These are phyloP conservation scores for Lophotis ruficrista DNA, from an alignment of 2,113 vertebrate species.

Conservation along the genomic window DNA sequence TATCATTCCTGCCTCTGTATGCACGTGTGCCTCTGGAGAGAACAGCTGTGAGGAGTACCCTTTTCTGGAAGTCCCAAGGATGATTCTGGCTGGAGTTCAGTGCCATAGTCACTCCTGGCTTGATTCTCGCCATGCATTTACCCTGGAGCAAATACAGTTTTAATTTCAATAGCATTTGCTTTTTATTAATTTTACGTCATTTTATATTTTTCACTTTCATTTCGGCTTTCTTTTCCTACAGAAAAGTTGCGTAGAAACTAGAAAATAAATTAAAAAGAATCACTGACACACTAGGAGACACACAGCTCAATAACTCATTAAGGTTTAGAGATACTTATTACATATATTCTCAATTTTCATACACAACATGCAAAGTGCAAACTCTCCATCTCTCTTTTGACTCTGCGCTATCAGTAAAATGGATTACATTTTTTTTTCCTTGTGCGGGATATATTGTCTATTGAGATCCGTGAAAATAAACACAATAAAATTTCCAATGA, in stretches of 20 bases:
- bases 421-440: slow-evolving; percentile 28
- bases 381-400: slow-evolving; percentile 41
- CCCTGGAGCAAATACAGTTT: not conserved
- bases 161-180: not conserved
- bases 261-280: slow-evolving; percentile 51
- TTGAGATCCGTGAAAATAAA: slow-evolving; percentile 39
- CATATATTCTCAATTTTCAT: slow-evolving; percentile 44
- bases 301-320: slow-evolving; percentile 63
- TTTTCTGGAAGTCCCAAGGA: not conserved
- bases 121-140: not conserved
- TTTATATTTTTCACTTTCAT: slow-evolving; percentile 37
- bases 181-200: slow-evolving; percentile 23
- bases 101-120: not conserved
- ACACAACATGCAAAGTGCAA: slow-evolving; percentile 29
- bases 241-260: slow-evolving; percentile 19
- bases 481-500: slow-evolving; percentile 3
- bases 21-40: not conserved
- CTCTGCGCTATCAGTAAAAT: not conserved
- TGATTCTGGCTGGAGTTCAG: not conserved
- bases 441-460: not conserved
- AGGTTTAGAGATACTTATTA: slow-evolving; percentile 41
- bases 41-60: not conserved
- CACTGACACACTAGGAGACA: slow-evolving; percentile 29
- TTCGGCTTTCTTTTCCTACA: not conserved
- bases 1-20: not conserved